Percentiles rank a stretch among this genome's conserved stretches.
phyloP scores from a whole-genome alignment of 2,113 vertebrate species.

The Nothoprocta perdicaria region DNA sequence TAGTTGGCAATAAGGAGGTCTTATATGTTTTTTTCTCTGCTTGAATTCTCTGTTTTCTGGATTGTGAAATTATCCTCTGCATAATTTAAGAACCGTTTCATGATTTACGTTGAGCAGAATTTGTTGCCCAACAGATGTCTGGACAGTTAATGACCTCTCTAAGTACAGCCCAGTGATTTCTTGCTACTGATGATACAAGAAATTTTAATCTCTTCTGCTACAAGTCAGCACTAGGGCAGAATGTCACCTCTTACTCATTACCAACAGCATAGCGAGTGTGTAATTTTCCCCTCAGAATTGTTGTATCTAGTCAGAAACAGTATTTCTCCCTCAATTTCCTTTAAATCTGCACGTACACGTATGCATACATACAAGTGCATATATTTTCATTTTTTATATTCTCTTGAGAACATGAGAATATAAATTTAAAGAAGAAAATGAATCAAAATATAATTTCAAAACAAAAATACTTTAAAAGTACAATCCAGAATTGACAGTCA shows the following conservation, averaged over 20 bases:
- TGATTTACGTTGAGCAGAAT: slow-evolving; percentile 61
- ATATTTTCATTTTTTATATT: neutral
- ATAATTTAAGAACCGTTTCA: slow-evolving; percentile 44
- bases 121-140: slow-evolving; percentile 66
- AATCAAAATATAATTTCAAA: slow-evolving; percentile 2
- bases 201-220: slow-evolving; percentile 46
- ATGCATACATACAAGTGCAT: rapidly evolving
- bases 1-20: slow-evolving; percentile 5
- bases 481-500: neutral
- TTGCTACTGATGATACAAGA: slow-evolving; percentile 45
- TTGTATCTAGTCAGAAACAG: neutral
- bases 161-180: slow-evolving; percentile 50
- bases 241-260: slow-evolving; percentile 5
- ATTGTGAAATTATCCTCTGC: slow-evolving; percentile 60
- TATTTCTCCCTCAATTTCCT: neutral
- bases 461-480: neutral
- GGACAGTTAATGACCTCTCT: slow-evolving; percentile 58
- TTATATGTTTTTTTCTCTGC: slow-evolving; percentile 39
- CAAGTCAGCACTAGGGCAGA: slow-evolving; percentile 15
- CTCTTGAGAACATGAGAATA: neutral
- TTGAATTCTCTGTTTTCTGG: slow-evolving; percentile 60
- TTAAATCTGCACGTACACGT: neutral
- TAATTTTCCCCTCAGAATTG: slow-evolving; percentile 2
- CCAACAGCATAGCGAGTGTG: neutral
- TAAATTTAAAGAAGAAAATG: neutral